Evolutionary conservation across 2,888 invertebrate genomes (phyloP).

Genomic region (Eledona agricola): DNA sequence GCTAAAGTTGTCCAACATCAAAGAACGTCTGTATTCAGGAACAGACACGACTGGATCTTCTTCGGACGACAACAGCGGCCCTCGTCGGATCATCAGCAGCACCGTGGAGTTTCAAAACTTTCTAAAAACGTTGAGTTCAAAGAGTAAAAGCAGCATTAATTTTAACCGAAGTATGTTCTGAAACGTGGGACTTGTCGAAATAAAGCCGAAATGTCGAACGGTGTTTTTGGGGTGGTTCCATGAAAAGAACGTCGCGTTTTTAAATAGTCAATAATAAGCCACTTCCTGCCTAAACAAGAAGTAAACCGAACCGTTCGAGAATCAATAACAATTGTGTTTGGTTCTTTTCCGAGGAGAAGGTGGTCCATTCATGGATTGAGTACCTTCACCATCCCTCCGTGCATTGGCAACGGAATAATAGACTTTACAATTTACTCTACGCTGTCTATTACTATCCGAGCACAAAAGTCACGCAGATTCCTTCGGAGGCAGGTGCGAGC

Average conservation of each 20-base stretch:
- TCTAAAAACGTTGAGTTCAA: conserved; percentile 19
- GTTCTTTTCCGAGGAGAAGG: neutral
- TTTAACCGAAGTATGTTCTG: conserved; percentile 13
- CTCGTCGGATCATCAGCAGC: conserved; percentile 30
- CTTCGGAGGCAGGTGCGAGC: conserved; percentile 25
- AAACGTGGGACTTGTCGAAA: too few relatives aligned
- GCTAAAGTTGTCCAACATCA: conserved; percentile 10
- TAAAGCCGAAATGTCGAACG: too few relatives aligned
- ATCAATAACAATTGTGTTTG: conserved; percentile 42
- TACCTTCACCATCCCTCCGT: conserved; percentile 35
- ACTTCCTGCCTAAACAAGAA: conserved; percentile 47
- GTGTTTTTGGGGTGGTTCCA: conserved; percentile 5
- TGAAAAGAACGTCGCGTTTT: conserved; percentile 6
- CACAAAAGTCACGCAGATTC: conserved; percentile 31
- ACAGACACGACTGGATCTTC: conserved; percentile 22
- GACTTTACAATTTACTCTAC: conserved; percentile 35
- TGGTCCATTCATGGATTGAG: conserved; percentile 30
- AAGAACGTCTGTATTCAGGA: neutral
- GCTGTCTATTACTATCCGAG: conserved; percentile 27
- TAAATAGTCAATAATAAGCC: conserved; percentile 49
- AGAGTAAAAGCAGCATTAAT: conserved; percentile 20
- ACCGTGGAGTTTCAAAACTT: conserved; percentile 34
- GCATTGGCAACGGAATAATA: conserved; percentile 36
- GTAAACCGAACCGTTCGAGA: conserved; percentile 43
- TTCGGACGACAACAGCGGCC: conserved; percentile 26